Percentiles rank a stretch among this genome's conserved stretches.
phyloP scores from a whole-genome alignment of 2,113 vertebrate species.

The Thryonomys swinderianus region DNA sequence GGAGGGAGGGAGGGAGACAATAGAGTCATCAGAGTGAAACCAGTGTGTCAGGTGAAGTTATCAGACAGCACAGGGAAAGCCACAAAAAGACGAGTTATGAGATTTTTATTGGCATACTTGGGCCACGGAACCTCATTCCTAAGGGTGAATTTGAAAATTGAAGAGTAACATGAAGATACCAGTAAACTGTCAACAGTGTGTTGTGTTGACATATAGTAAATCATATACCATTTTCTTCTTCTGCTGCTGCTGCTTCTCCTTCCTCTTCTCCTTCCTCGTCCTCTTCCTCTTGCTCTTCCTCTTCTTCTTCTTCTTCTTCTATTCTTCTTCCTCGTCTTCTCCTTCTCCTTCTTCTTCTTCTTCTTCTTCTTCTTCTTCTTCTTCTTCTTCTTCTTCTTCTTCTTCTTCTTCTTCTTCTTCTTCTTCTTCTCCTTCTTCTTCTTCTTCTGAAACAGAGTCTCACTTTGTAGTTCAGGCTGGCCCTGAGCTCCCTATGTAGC shows the following conservation, averaged over 20 bases:
- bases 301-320: too few relatives aligned
- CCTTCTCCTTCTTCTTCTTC: too few relatives aligned
- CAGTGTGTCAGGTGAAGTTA: neutral
- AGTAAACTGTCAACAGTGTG: neutral
- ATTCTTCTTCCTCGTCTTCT: too few relatives aligned
- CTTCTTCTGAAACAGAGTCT: too few relatives aligned
- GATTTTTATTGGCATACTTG: neutral
- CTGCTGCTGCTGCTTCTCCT: too few relatives aligned
- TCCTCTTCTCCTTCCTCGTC: constrained; percentile 9
- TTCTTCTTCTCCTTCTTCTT: too few relatives aligned
- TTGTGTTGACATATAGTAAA: neutral
- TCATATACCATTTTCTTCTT: neutral
- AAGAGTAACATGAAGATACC: neutral
- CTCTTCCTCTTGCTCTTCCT: too few relatives aligned
- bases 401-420: too few relatives aligned
- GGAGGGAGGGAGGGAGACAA: neutral
- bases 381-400: too few relatives aligned
- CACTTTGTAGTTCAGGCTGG: too few relatives aligned
- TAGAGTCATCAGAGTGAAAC: neutral
- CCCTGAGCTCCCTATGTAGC: too few relatives aligned
- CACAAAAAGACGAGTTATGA: neutral
- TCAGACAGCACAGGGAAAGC: neutral
- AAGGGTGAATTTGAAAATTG: constrained; percentile 27
- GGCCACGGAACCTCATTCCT: neutral
- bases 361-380: too few relatives aligned